Percentiles rank a stretch among this genome's conserved stretches.
Evolutionary conservation across 1,140 invertebrate genomes (phyloP).

Genomic region (Caerostris darwini): DNA sequence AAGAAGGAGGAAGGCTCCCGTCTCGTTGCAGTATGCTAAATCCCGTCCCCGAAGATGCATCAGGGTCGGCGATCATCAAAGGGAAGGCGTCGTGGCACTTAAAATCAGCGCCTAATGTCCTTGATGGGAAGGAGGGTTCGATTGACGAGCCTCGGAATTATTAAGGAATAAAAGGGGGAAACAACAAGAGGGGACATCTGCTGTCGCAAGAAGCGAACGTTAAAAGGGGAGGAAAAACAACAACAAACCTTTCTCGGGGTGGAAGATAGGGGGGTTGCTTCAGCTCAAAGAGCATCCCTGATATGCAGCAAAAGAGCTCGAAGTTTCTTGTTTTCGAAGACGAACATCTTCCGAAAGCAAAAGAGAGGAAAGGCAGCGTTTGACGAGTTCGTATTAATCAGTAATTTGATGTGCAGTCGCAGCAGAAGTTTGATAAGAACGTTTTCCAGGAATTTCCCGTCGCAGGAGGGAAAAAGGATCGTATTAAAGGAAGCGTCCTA

Average conservation of each 20-base stretch:
- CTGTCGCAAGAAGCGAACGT: not conserved
- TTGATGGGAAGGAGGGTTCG: not conserved
- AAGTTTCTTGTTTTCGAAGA: conserved; percentile 17
- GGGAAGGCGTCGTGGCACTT: conserved; percentile 4
- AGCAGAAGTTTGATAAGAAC: conserved; percentile 32
- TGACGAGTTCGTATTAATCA: conserved; percentile 32
- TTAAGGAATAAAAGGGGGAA: conserved; percentile 50
- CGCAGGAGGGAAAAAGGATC: not conserved
- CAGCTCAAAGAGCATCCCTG: conserved; percentile 23
- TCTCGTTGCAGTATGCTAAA: conserved; percentile 30
- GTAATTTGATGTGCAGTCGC: conserved; percentile 21
- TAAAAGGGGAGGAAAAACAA: not conserved
- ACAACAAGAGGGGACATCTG: not conserved
- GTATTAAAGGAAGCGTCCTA: conserved; percentile 7
- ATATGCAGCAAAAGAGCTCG: not conserved
- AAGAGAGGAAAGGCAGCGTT: not conserved
- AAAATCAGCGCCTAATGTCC: conserved; percentile 41
- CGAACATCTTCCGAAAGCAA: not conserved
- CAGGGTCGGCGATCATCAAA: conserved; percentile 47
- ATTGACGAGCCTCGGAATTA: conserved; percentile 23
- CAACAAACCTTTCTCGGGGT: not conserved
- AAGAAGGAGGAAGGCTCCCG: not conserved
- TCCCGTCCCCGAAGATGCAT: conserved; percentile 36
- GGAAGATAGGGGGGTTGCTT: not conserved
- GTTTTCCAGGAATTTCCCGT: not conserved